These are phyloP conservation scores for Ptilonorhynchus violaceus DNA, from an alignment of 2,113 vertebrate species.

Conservation along the genomic window DNA sequence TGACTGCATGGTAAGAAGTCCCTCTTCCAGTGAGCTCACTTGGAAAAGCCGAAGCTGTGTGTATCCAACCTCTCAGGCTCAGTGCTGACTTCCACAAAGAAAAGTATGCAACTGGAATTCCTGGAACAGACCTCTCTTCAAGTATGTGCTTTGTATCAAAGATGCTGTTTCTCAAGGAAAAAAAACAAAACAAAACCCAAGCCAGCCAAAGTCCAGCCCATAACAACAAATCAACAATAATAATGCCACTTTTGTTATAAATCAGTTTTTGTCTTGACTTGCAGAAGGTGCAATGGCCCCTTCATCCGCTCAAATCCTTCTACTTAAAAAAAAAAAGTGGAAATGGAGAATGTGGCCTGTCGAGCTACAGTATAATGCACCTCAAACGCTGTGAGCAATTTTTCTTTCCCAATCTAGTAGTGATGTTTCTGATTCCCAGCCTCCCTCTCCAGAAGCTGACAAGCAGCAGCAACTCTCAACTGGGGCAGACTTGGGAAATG, in stretches of 20 bases:
- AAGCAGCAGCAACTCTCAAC: neutral
- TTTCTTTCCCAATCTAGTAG: neutral
- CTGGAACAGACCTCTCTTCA: neutral
- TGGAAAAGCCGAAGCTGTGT: neutral
- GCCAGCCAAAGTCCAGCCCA: neutral
- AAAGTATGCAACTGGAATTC: conserved; percentile 25
- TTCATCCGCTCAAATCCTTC: neutral
- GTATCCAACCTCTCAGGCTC: neutral
- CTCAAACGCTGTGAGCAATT: neutral
- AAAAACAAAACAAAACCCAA: neutral
- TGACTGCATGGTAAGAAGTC: neutral
- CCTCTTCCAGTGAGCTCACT: neutral
- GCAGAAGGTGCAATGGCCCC: neutral
- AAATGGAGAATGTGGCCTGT: neutral
- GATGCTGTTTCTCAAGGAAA: neutral
- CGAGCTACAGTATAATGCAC: fast-evolving
- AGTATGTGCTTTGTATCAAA: neutral
- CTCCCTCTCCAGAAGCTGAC: neutral
- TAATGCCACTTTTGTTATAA: neutral
- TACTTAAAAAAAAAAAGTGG: neutral
- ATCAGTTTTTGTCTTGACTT: conserved; percentile 28
- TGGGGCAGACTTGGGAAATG: conserved; percentile 49
- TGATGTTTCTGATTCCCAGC: neutral
- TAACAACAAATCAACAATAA: conserved; percentile 4
- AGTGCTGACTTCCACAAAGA: neutral